phyloP scores from a whole-genome alignment of 2,113 vertebrate genomes.

The Coptodon bakossiorum region DNA sequence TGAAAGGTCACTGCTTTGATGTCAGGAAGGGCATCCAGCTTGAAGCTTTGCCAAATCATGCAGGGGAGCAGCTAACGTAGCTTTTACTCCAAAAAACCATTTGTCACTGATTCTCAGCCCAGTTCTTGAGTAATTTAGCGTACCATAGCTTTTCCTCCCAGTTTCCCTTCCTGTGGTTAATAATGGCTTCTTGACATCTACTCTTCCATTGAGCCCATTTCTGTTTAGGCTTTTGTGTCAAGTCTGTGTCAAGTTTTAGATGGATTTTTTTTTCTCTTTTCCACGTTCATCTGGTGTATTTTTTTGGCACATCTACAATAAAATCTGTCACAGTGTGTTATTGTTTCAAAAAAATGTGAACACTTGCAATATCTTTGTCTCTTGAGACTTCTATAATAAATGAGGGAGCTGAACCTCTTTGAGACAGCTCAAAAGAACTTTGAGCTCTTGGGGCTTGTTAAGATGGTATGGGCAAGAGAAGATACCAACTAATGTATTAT shows the following conservation, averaged over 20 bases:
- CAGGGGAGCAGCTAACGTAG: background rate
- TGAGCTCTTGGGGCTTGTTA: slow-evolving; percentile 52
- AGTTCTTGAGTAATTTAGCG: background rate
- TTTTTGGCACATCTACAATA: background rate
- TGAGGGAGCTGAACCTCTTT: slow-evolving; percentile 6
- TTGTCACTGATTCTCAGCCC: background rate
- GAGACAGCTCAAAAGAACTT: background rate
- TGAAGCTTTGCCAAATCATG: background rate
- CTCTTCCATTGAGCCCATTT: background rate
- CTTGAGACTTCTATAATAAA: slow-evolving; percentile 48
- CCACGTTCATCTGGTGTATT: background rate
- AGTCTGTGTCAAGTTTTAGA: background rate
- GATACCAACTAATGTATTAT: slow-evolving; percentile 43
- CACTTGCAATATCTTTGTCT: background rate
- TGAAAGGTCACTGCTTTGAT: background rate
- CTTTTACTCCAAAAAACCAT: background rate
- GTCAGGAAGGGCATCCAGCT: background rate
- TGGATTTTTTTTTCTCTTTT: background rate
- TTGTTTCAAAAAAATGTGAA: background rate
- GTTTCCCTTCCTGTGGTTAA: background rate
- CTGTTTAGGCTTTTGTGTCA: background rate
- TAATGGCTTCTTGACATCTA: background rate
- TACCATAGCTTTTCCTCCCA: background rate
- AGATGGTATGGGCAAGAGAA: background rate
- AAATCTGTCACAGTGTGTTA: background rate